These are phyloP conservation scores for Mionectes macconnelli DNA, from an alignment of 2,113 vertebrate genomes.

Conservation along the genomic window DNA sequence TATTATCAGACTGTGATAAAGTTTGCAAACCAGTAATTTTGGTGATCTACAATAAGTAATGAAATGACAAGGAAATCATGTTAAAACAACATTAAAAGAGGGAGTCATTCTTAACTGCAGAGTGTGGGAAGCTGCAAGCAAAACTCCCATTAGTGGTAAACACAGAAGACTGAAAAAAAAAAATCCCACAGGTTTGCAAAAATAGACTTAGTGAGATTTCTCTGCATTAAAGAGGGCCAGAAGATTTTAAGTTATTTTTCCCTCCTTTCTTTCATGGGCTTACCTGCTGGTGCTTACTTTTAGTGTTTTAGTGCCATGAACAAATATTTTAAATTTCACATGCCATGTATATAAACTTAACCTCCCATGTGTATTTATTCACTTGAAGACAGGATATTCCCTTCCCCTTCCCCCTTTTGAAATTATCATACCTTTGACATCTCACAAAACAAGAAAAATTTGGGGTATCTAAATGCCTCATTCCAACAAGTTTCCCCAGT, in stretches of 20 bases:
- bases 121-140: neutral
- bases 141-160: constrained; percentile 23
- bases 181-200: neutral
- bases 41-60: neutral
- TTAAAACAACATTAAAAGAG: constrained; percentile 8
- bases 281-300: neutral
- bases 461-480: neutral
- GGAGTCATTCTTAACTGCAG: neutral
- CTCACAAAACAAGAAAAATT: neutral
- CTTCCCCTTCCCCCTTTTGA: neutral
- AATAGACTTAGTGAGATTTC: neutral
- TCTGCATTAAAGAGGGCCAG: neutral
- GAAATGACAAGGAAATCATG: constrained; percentile 23
- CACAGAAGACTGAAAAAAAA: neutral
- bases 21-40: neutral
- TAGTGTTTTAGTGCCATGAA: neutral
- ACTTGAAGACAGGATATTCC: neutral
- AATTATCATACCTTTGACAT: neutral
- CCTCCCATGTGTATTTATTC: neutral
- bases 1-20: neutral
- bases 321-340: neutral
- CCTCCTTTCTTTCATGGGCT: neutral
- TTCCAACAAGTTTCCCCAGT: neutral
- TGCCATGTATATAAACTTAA: neutral
- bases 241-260: neutral